Conservation (phyloP, 2,797 vertebrate genomes). For the Pogonophryne albipinna region DNA sequence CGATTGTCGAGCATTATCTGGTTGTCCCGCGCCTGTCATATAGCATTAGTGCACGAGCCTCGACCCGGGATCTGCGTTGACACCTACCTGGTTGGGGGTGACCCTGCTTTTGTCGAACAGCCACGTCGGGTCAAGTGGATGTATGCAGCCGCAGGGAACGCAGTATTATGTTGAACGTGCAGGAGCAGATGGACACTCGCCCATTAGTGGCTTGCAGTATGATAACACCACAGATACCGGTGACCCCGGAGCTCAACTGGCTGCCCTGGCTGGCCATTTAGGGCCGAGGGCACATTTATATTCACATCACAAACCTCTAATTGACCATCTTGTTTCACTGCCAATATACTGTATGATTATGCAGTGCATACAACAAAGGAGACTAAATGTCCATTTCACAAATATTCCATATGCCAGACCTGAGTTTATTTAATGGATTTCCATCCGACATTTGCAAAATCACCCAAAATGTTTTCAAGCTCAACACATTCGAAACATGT, state of each 20-base stretch:
- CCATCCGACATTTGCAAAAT: not conserved
- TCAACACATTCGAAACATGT: not conserved
- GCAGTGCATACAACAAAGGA: constrained; percentile 8
- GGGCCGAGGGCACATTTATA: constrained; percentile 18
- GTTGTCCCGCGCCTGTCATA: constrained; percentile 80
- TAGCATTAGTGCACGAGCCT: constrained; percentile 69
- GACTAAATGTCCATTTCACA: not conserved
- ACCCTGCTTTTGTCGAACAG: constrained; percentile 77
- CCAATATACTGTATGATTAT: not conserved
- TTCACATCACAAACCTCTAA: constrained; percentile 45
- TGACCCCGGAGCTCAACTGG: constrained; percentile 41
- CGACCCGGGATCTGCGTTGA: constrained; percentile 64
- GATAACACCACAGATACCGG: constrained; percentile 57
- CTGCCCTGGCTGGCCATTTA: constrained; percentile 35
- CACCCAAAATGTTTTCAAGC: not conserved
- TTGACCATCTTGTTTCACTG: constrained; percentile 23
- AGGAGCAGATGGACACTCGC: constrained; percentile 62
- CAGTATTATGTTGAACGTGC: constrained; percentile 40
- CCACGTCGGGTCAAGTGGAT: constrained; percentile 83
- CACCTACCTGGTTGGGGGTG: constrained; percentile 75
- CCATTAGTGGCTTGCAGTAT: constrained; percentile 55
- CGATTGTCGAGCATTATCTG: constrained; percentile 64
- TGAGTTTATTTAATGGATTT: constrained; percentile 12
- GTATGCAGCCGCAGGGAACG: constrained; percentile 55
- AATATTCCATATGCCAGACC: constrained; percentile 1